Base-by-base conservation (phyloP, 2,888 invertebrate species). In the Xanthorhoe spadicearia region DNA sequence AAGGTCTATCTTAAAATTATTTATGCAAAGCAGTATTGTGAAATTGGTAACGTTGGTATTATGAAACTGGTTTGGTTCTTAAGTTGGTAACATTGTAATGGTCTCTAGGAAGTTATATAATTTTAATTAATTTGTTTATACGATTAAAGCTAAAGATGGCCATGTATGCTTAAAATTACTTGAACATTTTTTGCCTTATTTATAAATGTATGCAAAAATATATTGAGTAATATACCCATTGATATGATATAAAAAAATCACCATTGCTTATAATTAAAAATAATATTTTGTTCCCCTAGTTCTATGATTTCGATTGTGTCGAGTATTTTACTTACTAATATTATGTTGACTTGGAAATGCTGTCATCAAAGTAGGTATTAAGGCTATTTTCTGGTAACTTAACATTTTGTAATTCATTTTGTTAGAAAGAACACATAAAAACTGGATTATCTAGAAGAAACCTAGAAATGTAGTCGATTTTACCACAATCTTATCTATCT, bases 81-180 rank as follows among this genome's bases (percentile, higher is more conserved):
- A 18, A 28, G 53, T 51, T 60, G 60, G 63, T 63, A 63, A 67
- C 55, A 62, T 53, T 60, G 8, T 49, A 19, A 32, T 50, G 50
- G 35, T 62, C 15, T 51, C 15, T 19, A 7, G 50, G 55, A 15
- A 52, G 38, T 49, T 35, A 43, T 46, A 46, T 0, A 50, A 51
- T 23, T 57, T 60, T 23, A 43, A 54, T 53, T 52, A 60, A 49
- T 51, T 66, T 66, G 51, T 71, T 71, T 62, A 69, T 61, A 73
- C 60, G 63, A 82, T 89, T 89, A 90, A 89, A 89, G 85, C 88
- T 89, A 86, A 82, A 78, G 80, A 89, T 88, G 89, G 88, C 88
- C 82, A 80, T 86, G 80, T 82, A 77, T 79, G 80, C 77, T 71
- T 72, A 74, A 50, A 70, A 69, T 57, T 67, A 70, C 52, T 70